phyloP scores from a whole-genome alignment of 2,113 vertebrate species.

The Macrotis lagotis region DNA sequence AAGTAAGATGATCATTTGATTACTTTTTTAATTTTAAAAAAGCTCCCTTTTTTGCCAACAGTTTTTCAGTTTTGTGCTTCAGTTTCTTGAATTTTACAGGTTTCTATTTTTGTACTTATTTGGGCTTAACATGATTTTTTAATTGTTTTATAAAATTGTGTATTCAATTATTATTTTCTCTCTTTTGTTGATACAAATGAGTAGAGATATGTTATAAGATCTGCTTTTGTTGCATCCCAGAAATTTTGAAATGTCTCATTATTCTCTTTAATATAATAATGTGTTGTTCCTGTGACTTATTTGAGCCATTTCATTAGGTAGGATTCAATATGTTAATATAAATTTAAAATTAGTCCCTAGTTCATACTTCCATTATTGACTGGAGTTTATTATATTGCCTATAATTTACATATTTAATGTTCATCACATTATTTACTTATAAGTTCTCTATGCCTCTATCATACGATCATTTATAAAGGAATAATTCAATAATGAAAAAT shows the following conservation, averaged over 20 bases:
- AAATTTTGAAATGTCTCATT: not conserved
- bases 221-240: not conserved
- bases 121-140: not conserved
- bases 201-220: not conserved
- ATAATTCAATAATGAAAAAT: not conserved
- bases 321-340: not conserved
- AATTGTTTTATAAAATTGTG: not conserved
- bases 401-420: not conserved
- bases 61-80: not conserved
- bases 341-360: not conserved
- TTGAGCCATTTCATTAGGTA: not conserved
- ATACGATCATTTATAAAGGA: not conserved
- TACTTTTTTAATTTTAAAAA: fast-evolving
- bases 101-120: not conserved
- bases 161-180: not conserved
- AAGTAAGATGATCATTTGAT: not conserved
- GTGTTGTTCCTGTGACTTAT: not conserved
- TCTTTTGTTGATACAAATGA: not conserved
- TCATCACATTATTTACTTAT: not conserved
- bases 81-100: not conserved
- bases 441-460: not conserved
- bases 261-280: not conserved
- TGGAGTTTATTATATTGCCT: not conserved
- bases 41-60: fast-evolving
- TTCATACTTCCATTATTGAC: not conserved